A percentile compares a stretch with the other conserved stretches of the same genome.
Evolutionary conservation across 2,113 vertebrate species (phyloP).

Genomic region (Oreocharis arfaki): DNA sequence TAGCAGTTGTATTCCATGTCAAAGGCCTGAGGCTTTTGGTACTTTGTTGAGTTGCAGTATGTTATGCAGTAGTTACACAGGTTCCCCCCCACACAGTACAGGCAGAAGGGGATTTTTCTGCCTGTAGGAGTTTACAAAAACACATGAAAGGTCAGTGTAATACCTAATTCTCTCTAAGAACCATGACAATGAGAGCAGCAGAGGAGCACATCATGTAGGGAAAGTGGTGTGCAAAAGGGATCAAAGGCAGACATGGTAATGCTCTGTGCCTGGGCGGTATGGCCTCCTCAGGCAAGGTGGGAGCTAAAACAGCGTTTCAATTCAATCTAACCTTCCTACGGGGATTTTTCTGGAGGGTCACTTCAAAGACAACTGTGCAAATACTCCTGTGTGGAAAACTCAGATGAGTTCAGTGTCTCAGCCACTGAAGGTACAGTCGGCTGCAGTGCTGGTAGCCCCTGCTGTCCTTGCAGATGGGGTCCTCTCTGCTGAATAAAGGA

Average conservation of each 20-base stretch:
- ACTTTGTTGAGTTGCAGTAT: neutral
- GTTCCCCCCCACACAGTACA: neutral
- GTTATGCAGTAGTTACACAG: neutral
- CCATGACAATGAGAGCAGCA: neutral
- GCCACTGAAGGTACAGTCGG: neutral
- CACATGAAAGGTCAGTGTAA: neutral
- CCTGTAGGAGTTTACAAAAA: neutral
- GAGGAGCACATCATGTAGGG: neutral
- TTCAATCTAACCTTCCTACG: neutral
- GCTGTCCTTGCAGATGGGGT: neutral
- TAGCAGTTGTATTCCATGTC: neutral
- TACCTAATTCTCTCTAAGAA: neutral
- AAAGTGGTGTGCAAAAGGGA: neutral
- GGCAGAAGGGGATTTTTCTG: neutral
- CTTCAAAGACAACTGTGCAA: neutral
- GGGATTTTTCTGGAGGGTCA: neutral
- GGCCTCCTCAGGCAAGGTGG: neutral
- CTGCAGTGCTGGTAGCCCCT: neutral
- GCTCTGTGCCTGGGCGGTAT: neutral
- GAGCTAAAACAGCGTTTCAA: neutral
- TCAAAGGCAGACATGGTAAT: neutral
- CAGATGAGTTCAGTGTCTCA: neutral
- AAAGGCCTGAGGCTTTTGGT: neutral
- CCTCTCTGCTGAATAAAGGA: neutral
- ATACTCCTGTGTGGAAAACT: neutral